phyloP scores from a whole-genome alignment of 2,888 invertebrate species.

The Holacanthella duospinosa region DNA sequence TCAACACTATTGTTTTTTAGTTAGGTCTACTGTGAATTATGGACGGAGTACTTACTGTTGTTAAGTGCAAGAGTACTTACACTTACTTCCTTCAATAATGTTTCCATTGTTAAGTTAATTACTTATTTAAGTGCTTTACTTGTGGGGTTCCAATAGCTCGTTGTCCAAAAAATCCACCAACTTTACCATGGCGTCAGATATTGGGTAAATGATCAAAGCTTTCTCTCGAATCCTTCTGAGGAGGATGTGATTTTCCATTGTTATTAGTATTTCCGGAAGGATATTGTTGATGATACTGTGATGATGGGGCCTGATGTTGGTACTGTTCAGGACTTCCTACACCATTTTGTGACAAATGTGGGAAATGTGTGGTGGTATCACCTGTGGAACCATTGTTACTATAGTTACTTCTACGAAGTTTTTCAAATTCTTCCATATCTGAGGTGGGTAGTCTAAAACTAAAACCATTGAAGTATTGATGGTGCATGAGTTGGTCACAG shows the following conservation, averaged over 20 bases:
- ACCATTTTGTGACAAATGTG: slow-evolving; percentile 49
- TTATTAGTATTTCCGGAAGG: slow-evolving; percentile 11
- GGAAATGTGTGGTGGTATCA: slow-evolving; percentile 43
- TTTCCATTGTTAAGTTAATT: no score
- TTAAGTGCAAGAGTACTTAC: no score
- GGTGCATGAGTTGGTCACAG: slow-evolving; percentile 78
- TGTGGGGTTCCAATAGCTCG: not conserved
- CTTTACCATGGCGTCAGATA: slow-evolving; percentile 49
- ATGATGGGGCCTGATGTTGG: not conserved
- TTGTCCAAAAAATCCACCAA: not conserved
- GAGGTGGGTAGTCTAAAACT: slow-evolving; percentile 63
- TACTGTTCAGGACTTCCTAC: slow-evolving; percentile 23
- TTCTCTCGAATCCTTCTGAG: slow-evolving; percentile 23
- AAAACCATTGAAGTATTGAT: slow-evolving; percentile 84
- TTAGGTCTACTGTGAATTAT: no score
- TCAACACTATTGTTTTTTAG: no score
- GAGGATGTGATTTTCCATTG: not conserved
- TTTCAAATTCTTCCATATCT: slow-evolving; percentile 54
- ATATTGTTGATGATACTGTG: slow-evolving; percentile 3
- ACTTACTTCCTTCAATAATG: no score
- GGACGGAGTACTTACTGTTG: no score
- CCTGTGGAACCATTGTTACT: slow-evolving; percentile 48
- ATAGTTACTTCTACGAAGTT: slow-evolving; percentile 47
- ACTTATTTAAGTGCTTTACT: not conserved
- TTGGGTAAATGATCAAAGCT: slow-evolving; percentile 50